Evolutionary conservation across 1,140 invertebrate species (phyloP), one percentile per base, ranked within the genome.

Genomic region (Periplaneta americana): DNA sequence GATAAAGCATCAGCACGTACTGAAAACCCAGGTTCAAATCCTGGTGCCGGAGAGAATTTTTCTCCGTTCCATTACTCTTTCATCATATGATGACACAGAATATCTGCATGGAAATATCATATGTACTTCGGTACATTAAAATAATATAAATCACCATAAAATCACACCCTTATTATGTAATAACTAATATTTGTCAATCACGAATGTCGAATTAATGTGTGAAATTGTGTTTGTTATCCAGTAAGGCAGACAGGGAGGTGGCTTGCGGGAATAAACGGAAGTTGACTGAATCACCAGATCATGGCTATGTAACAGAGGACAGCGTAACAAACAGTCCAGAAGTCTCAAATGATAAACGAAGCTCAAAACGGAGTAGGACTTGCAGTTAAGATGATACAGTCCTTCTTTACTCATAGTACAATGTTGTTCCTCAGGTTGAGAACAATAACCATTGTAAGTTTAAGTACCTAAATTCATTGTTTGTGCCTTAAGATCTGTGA

Each of bases 281-380:
- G n/a, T 4, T 77, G 33, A 34, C 75, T 34, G 75, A 77, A 36
- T 77, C 75, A 36, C 75, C 75, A 77, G 75, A 77, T 31, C 75
- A 77, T 77, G 75, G 75, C 35, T 77, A 77, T 36, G 75, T 15
- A 13, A 34, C 75, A 77, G 75, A 28, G 33, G 33, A 77, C 75
- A 77, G 32, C 32, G 33, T 22, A 22, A 22, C 75, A 8, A 33
- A 36, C 31, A 77, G 31, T 31, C 75, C 75, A 18, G 75, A 77
- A 33, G 31, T 77, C n/a, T 34, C 31, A 34, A 34, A 22, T 18
- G 17, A 31, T 77, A 77, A 77, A 36, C 31, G 32, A 31, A 33
- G 75, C 22, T 33, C 39, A 18, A 22, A 15, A 18, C n/a, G 4
- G 1, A 48, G 17, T 5, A 48, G 48, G 48, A 66, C 22, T 28